Base-by-base conservation (phyloP, 2,888 invertebrate species). In the Sesia apiformis region DNA sequence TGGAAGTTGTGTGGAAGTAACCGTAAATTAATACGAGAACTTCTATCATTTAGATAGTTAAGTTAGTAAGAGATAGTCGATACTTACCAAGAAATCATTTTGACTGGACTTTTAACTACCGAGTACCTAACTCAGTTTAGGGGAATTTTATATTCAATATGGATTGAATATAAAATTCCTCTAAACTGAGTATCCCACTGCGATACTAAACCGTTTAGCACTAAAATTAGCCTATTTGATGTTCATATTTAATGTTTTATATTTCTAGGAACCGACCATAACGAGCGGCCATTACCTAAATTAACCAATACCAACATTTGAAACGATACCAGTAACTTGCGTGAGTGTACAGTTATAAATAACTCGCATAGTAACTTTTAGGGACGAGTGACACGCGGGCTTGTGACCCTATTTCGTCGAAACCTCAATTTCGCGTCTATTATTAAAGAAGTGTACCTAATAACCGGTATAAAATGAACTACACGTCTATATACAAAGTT, bases 371-470 rank as follows among this genome's bases (percentile, higher is more conserved):
- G 6, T 8, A 46, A 46, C 23, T 46, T 46, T 23, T 8, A 46
- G 46, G 8, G 46, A 46, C 56, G 50, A 53, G 51, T 53, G 55
- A 52, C 41, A 56, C 49, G 55, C 56, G 40, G 46, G 46, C 46
- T 46, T 55, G 40, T 54, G 58, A 58, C 58, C 58, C 49, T 43
- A 43, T 46, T 58, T 55, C 56, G 53, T 39, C 49, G 58, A 58
- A 58, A 53, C 43, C 56, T 55, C 50, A 23, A 54, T 46, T 46
- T 8, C 8, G 46, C 8, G 46, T 46, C 46, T 46, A 46, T 46
- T 46, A 46, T 46, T 46, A 46, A 46, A 46, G 46, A 46, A 46
- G 4, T 46, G 23, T 23, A 46, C 23, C n/a, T 4, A 46, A 46
- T 4, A 46, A 8, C 46, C 46, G 23, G n/a, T 46, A 8, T 23